Evolutionary conservation across 2,888 invertebrate species (phyloP).

Genomic region (Thumatha senex): DNA sequence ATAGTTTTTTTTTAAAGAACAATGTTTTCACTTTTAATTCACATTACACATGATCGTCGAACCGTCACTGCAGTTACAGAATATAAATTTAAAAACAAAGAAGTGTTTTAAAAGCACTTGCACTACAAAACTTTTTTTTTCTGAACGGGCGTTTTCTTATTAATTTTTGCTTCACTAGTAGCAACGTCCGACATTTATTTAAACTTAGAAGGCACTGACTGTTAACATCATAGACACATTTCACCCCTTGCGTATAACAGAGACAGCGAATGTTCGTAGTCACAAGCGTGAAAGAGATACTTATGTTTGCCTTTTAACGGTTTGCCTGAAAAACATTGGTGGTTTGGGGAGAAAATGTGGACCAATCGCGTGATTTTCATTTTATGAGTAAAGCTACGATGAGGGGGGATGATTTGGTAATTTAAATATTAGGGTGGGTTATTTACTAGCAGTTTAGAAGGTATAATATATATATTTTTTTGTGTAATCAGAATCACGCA

Average conservation of each 20-base stretch:
- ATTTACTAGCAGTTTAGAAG: conserved; percentile 21
- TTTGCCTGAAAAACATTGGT: conserved; percentile 63
- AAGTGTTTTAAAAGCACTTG: conserved; percentile 16
- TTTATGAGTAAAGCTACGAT: conserved; percentile 26
- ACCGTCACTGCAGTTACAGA: conserved; percentile 37
- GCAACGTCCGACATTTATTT: conserved; percentile 71
- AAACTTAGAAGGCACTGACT: conserved; percentile 74
- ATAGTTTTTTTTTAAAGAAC: conserved; percentile 25
- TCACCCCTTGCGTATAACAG: conserved; percentile 64
- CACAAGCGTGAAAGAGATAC: conserved; percentile 49
- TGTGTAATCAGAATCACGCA: conserved; percentile 7
- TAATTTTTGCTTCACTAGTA: conserved; percentile 44
- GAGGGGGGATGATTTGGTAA: conserved; percentile 38
- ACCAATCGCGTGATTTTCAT: conserved; percentile 52
- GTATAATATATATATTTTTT: conserved; percentile 14
- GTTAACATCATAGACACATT: conserved; percentile 46
- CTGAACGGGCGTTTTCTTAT: conserved; percentile 28
- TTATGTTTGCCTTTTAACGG: conserved; percentile 56
- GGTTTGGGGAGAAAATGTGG: conserved; percentile 47
- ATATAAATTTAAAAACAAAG: conserved; percentile 25
- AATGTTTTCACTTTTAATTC: conserved; percentile 41
- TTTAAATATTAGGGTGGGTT: conserved; percentile 45
- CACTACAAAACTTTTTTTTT: conserved; percentile 9
- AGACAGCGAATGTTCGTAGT: conserved; percentile 44
- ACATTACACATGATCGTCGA: conserved; percentile 47